phyloP scores from a whole-genome alignment of 2,888 invertebrate genomes.

The Fragum fragum region DNA sequence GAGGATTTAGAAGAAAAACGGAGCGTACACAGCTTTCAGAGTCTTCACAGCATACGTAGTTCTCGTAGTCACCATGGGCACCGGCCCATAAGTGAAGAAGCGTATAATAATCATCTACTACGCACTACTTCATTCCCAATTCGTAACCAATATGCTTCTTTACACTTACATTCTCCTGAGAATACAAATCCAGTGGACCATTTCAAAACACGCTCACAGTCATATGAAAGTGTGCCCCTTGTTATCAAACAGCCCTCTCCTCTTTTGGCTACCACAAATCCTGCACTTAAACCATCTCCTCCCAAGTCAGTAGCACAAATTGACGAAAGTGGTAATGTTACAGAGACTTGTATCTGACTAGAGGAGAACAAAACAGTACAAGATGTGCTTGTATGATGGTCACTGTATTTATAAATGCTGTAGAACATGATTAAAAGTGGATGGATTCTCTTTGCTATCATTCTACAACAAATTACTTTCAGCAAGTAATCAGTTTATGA shows the following conservation, averaged over 20 bases:
- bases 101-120: conserved; percentile 75
- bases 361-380: neutral
- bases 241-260: conserved; percentile 80
- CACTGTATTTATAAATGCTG: too few species aligned
- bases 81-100: conserved; percentile 79
- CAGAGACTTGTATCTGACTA: conserved; percentile 80
- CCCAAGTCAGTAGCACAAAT: conserved; percentile 78
- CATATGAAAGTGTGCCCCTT: conserved; percentile 85
- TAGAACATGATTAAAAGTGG: too few species aligned
- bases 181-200: conserved; percentile 68
- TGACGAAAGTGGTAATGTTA: conserved; percentile 65
- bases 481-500: too few species aligned
- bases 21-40: conserved; percentile 95
- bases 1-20: conserved; percentile 99
- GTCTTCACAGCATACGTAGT: conserved; percentile 85
- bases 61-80: conserved; percentile 92
- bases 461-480: too few species aligned
- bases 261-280: conserved; percentile 77
- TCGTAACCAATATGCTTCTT: conserved; percentile 67
- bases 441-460: too few species aligned
- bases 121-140: conserved; percentile 76
- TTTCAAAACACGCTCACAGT: conserved; percentile 83
- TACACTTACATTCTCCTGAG: conserved; percentile 73
- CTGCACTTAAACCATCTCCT: conserved; percentile 75
- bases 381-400: conserved; percentile 14